A percentile compares a stretch with the other conserved stretches of the same genome.
phyloP scores from a whole-genome alignment of 2,797 vertebrate genomes.

The Esox masquinongy region DNA sequence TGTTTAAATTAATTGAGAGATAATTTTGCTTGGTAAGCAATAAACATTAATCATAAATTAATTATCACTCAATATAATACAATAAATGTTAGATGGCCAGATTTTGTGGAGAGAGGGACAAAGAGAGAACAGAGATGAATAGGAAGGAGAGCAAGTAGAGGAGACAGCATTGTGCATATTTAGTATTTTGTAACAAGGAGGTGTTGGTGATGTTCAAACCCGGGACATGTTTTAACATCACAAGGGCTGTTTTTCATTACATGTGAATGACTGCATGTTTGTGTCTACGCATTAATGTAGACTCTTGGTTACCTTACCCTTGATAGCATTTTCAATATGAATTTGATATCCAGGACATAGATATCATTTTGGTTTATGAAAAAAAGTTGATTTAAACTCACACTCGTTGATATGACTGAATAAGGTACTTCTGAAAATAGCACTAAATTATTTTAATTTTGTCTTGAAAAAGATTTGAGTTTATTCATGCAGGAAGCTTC shows the following conservation, averaged over 20 bases:
- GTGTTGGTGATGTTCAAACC: constrained; percentile 51
- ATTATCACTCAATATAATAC: too few relatives aligned
- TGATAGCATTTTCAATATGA: constrained; percentile 18
- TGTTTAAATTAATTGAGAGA: too few relatives aligned
- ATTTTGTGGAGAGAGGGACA: constrained; percentile 28
- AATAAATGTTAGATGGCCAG: too few relatives aligned
- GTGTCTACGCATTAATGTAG: constrained; percentile 16
- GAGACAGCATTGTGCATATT: constrained; percentile 49
- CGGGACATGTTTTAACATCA: constrained; percentile 51
- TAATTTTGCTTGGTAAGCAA: too few relatives aligned
- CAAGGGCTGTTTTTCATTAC: constrained; percentile 21
- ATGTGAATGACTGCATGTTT: constrained; percentile 43
- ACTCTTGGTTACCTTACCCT: constrained; percentile 15
- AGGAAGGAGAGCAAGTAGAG: constrained; percentile 35
- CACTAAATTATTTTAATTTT: neutral
- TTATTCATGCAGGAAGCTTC: neutral
- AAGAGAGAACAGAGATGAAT: constrained; percentile 17
- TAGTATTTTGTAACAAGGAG: constrained; percentile 53
- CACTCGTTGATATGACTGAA: neutral
- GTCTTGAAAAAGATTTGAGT: neutral
- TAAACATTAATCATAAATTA: too few relatives aligned
- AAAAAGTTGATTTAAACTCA: constrained; percentile 16
- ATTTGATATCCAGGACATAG: constrained; percentile 21
- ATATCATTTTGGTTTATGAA: constrained; percentile 4
- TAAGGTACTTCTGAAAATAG: too few relatives aligned